Evolutionary conservation across 2,797 vertebrate species (phyloP), one percentile per base, ranked within the genome.

Genomic region (Enteromius thamalakanensis): DNA sequence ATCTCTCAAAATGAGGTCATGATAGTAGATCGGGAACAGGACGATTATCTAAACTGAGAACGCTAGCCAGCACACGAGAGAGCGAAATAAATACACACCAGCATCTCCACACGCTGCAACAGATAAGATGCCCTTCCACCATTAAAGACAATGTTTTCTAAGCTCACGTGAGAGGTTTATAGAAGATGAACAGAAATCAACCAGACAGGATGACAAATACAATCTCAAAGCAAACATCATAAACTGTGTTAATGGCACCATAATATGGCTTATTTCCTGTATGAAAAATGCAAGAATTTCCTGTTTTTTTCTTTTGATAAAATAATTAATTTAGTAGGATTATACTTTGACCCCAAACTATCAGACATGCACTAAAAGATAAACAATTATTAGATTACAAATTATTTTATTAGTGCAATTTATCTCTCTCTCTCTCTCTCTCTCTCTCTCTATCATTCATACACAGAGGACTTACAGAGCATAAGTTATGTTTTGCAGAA

Each of bases 1-100:
- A 90, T 93, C 91, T 76, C 85, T 87, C 84, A 83, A 89, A 93
- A 94, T 92, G 89, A 93, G 92, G 92, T 92, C 92, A 93, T 89
- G 92, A 91, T 92, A 91, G 72, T 60, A 87, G 89, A 92, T 90
- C 89, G 84, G 88, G 84, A 85, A 87, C 86, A 80, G 87, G 86
- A 85, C 86, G 89, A 89, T 93, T 91, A 93, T 92, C 86, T 58
- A 87, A 78, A 88, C 89, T 79, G 89, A 80, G 82, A 60, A 62
- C 86, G 83, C 86, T 72, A 85, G 81, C 76, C 53, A 84, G 81
- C 74, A 87, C 74, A 11, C 53, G 1, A 69, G 69, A 82, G 34
- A 88, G 85, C 74, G 88, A 92, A 69, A 91, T 91, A 92, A 86
- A 88, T 26, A 68, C 75, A 40, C 21, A 32, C 4, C 32, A 17